Conservation (phyloP, 2,888 invertebrate genomes). For the Hemistola chrysoprasaria region DNA sequence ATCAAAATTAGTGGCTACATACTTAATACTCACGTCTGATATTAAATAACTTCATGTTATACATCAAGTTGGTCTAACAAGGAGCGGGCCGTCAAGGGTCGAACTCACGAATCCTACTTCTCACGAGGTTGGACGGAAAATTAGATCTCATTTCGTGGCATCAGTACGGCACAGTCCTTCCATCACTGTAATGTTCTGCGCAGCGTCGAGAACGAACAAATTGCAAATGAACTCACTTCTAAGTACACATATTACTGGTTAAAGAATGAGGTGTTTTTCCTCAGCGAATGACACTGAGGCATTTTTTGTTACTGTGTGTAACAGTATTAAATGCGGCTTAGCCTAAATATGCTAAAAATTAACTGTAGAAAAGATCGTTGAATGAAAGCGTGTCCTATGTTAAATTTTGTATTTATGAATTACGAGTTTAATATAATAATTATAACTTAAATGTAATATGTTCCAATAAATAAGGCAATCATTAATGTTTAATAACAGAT, state of each 20-base stretch:
- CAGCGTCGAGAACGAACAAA: constrained; percentile 27
- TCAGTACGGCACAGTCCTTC: constrained; percentile 35
- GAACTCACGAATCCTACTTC: constrained; percentile 3
- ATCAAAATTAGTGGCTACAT: constrained; percentile 12
- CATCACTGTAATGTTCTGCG: constrained; percentile 31
- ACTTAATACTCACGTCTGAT: constrained; percentile 5
- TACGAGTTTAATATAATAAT: constrained; percentile 4
- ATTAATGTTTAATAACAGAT: constrained; percentile 19
- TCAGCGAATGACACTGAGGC: too few relatives aligned
- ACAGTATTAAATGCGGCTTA: too few relatives aligned
- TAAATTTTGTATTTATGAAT: background rate
- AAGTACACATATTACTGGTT: constrained; percentile 15
- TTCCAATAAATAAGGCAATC: constrained; percentile 17
- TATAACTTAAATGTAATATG: constrained; percentile 1
- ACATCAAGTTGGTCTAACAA: constrained; percentile 16
- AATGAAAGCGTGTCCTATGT: too few relatives aligned
- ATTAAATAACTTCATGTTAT: constrained; percentile 19
- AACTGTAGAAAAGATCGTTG: too few relatives aligned
- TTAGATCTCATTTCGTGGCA: constrained; percentile 50
- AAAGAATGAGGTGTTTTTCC: too few relatives aligned
- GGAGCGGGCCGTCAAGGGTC: constrained; percentile 8
- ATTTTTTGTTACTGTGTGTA: too few relatives aligned
- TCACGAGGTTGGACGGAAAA: constrained; percentile 28
- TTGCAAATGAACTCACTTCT: constrained; percentile 31
- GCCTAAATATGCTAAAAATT: too few relatives aligned